Evolutionary conservation across 2,888 invertebrate species (phyloP).

Genomic region (Selenia dentaria): DNA sequence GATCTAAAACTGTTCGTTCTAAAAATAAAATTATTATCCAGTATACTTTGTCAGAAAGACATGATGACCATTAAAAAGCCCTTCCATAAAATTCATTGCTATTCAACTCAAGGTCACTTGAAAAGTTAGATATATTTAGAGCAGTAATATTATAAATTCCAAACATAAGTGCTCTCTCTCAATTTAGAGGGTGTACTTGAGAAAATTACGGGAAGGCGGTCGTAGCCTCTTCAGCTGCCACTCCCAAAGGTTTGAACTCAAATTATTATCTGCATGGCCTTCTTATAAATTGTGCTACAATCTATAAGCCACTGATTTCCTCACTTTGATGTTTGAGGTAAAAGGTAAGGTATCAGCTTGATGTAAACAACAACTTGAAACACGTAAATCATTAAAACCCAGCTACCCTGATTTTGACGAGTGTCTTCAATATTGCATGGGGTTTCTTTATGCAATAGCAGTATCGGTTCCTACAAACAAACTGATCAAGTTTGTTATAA

Average conservation of each 20-base stretch:
- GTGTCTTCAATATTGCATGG: no score
- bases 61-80: constrained; percentile 14
- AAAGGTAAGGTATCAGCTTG: no score
- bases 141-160: constrained; percentile 80
- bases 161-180: constrained; percentile 75
- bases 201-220: constrained; percentile 78
- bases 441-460: no score
- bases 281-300: constrained; percentile 49
- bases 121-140: constrained; percentile 65
- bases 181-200: constrained; percentile 72
- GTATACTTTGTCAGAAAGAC: neutral
- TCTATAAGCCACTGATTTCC: constrained; percentile 44
- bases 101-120: constrained; percentile 50
- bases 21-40: neutral
- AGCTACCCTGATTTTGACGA: no score
- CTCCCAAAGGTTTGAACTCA: constrained; percentile 68
- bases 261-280: constrained; percentile 70
- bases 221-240: constrained; percentile 71
- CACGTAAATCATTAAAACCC: no score
- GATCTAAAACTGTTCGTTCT: neutral
- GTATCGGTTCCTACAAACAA: no score
- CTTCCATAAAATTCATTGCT: constrained; percentile 51
- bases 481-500: no score
- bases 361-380: no score
- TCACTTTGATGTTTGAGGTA: constrained; percentile 23